Percentiles rank a stretch among this genome's conserved stretches.
phyloP scores from a whole-genome alignment of 2,797 vertebrate genomes.

The Etheostoma perlongum region DNA sequence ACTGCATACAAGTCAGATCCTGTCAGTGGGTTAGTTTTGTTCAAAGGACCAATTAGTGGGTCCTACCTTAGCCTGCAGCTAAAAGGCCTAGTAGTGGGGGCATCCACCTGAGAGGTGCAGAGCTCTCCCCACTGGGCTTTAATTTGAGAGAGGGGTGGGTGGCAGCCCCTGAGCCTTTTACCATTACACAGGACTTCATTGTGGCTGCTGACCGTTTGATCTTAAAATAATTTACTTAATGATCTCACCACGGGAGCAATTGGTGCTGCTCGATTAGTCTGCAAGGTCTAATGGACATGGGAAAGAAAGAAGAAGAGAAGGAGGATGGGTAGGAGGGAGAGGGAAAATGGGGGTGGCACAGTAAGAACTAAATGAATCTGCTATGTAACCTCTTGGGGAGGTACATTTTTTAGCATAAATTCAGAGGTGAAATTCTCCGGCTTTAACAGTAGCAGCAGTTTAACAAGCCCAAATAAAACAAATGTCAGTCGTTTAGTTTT shows the following conservation, averaged over 20 bases:
- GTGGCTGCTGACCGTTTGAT: conserved; percentile 99
- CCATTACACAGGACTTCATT: conserved; percentile 98
- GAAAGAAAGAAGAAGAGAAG: conserved; percentile 83
- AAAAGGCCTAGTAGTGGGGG: conserved; percentile 95
- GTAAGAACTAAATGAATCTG: conserved; percentile 79
- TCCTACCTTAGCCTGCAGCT: conserved; percentile 98
- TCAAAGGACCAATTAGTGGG: conserved; percentile 98
- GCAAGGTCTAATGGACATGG: conserved; percentile 98
- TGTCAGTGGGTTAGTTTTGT: conserved; percentile 98
- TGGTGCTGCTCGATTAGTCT: conserved; percentile 97
- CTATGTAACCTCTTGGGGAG: conserved; percentile 83
- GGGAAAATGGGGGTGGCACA: conserved; percentile 54
- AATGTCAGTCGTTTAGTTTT: not conserved
- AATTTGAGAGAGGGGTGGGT: conserved; percentile 92
- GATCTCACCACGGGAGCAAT: conserved; percentile 99
- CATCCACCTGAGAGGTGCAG: conserved; percentile 94
- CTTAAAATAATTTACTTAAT: conserved; percentile 99
- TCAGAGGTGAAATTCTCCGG: conserved; percentile 49
- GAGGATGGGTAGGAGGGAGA: conserved; percentile 53
- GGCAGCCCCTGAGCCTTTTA: conserved; percentile 96
- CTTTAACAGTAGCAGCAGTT: conserved; percentile 28
- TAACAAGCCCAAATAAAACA: conserved; percentile 36
- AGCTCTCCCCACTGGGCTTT: conserved; percentile 94
- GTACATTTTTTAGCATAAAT: conserved; percentile 71
- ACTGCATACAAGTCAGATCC: conserved; percentile 94